Base-by-base conservation (phyloP, 1,140 invertebrate genomes). In the Tetramorium simillimum region DNA sequence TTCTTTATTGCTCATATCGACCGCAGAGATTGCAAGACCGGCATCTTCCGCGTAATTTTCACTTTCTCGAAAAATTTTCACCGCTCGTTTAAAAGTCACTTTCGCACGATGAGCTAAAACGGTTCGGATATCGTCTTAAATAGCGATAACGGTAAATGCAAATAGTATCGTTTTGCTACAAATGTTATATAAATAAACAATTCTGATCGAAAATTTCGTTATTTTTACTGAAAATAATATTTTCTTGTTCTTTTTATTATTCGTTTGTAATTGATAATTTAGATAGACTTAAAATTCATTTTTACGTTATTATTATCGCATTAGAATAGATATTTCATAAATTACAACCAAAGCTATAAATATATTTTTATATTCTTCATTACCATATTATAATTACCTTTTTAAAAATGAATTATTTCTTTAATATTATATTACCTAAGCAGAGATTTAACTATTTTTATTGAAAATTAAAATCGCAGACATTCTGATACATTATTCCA, bases 1-100 rank as follows among this genome's bases (percentile, higher is more conserved):
- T 89, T 88, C 65, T 81, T 81, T 73, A 70, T 70, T 60, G 69
- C 58, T 69, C 65, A 43, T 7, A 85, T 85, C 67, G 16, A 72
- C 21, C 10, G 33, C 43, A 49, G 12, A 37, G 5, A 77, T 89
- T 58, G n/a, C 43, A 63, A 86, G 80, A 88, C 51, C 24, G 28
- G 46, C 53, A 65, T 67, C 60, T 46, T 46, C 80, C 67, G 40
- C 46, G 49, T 43, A 70, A 89, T 89, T 86, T 88, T 86, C 81
- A 89, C 85, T 81, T 73, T 58, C 67, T 60, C 40, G 51, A 60
- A 81, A 69, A 84, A 65, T 63, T 65, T 51, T 65, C 28, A 63
- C 60, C 18, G 1, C 46, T 65, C 28, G 40, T 51, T 78, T 37
- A 51, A 65, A 51, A 78, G 76, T 37, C 51, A 56, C 37, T 72